Evolutionary conservation across 2,113 vertebrate species (phyloP).

Genomic region (Notarius quadriscutis): DNA sequence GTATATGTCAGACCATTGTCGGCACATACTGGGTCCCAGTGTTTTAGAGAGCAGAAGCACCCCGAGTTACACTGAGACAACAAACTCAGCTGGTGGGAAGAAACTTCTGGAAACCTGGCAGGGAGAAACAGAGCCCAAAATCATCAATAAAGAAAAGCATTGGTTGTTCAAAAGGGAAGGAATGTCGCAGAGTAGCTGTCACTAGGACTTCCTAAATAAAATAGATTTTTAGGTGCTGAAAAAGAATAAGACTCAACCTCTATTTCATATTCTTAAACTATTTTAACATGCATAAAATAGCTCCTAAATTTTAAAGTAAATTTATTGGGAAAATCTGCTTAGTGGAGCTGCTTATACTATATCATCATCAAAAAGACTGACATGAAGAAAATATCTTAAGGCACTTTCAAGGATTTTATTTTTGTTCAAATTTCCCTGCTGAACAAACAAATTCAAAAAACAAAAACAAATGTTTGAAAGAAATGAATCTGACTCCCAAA

Average conservation of each 20-base stretch:
- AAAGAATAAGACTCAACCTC: neutral
- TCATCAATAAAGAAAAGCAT: neutral
- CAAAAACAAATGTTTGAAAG: neutral
- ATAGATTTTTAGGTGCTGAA: neutral
- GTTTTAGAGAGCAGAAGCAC: slow-evolving; percentile 81
- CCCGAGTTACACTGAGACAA: slow-evolving; percentile 84
- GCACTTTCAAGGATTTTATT: neutral
- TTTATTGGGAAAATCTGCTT: neutral
- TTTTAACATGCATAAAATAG: neutral
- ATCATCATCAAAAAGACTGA: neutral
- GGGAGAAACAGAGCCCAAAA: neutral
- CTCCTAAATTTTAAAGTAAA: neutral
- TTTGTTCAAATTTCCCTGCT: neutral
- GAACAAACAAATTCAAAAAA: too few species aligned
- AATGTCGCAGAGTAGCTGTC: neutral
- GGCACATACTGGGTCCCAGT: slow-evolving; percentile 93
- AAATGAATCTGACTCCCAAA: too few species aligned
- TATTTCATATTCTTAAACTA: neutral
- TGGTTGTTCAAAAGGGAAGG: neutral
- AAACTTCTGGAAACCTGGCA: slow-evolving; percentile 66
- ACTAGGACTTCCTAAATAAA: neutral
- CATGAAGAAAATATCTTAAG: neutral
- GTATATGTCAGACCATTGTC: slow-evolving; percentile 87
- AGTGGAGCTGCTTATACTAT: neutral
- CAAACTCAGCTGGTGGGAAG: slow-evolving; percentile 70